Percentiles rank a stretch among this genome's conserved stretches.
Evolutionary conservation across 2,113 vertebrate species (phyloP).

Genomic region (Anseranas semipalmata): DNA sequence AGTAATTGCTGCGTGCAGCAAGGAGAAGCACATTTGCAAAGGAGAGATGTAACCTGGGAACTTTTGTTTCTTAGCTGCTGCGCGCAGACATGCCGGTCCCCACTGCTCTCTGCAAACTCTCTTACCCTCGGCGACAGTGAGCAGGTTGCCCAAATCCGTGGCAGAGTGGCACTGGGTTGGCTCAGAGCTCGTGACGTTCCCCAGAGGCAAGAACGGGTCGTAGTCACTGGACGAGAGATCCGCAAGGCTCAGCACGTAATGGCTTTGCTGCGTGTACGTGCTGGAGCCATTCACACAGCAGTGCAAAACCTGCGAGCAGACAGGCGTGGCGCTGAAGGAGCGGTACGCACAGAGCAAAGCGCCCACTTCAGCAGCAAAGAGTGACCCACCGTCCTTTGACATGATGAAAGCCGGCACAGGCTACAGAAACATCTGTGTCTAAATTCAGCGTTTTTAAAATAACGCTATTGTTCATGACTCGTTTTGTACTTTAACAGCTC

Average conservation of each 20-base stretch:
- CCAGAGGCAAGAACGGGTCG: conserved; percentile 89
- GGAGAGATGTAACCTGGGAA: neutral
- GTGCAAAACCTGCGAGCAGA: conserved; percentile 86
- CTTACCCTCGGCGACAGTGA: conserved; percentile 95
- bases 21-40: neutral
- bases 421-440: neutral
- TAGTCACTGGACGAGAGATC: conserved; percentile 90
- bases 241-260: conserved; percentile 90
- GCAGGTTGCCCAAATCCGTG: conserved; percentile 86
- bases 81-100: neutral
- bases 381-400: neutral
- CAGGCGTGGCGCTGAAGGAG: neutral
- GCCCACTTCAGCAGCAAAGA: neutral
- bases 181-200: conserved; percentile 86
- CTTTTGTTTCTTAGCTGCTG: neutral
- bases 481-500: neutral
- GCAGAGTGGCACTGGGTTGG: conserved; percentile 77
- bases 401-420: neutral
- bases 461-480: neutral
- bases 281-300: conserved; percentile 93
- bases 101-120: neutral
- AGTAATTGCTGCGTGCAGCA: accelerated
- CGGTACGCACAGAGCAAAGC: accelerated
- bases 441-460: neutral
- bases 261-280: conserved; percentile 92